Evolutionary conservation across 2,113 vertebrate genomes (phyloP), one percentile per base, ranked within the genome.

Genomic region (Anoura caudifer): DNA sequence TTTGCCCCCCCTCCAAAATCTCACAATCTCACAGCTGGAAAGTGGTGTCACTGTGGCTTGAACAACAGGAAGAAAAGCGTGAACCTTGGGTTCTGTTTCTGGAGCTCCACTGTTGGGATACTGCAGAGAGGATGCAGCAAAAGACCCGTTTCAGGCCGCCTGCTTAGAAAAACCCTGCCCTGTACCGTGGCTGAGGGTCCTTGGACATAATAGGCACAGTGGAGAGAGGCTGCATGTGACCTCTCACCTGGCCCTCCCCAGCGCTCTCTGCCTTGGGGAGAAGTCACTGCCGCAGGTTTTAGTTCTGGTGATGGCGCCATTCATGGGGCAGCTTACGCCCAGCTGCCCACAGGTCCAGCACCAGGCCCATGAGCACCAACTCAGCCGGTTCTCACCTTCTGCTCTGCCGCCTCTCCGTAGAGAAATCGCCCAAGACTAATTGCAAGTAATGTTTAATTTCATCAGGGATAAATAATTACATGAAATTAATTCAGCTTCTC

Each of bases 371-470:
- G 26, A 63, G 69, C n/a, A 5, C 94, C 87, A 59, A 22, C 79
- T 86, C 45, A 4, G 84, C 85, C 0, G 0, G 22, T 2, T 69
- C 76, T 91, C 52, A 87, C 90, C 94, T 0, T 56, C 50, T 52
- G 26, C 56, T 41, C 13, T 13, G 8, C 94, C 17, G 54, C 88
- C 72, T 97, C 96, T 73, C 16, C 0, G 22, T 19, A 80, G 70
- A 91, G 82, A 96, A 87, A 95, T 65, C 85, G 82, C 80, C 82
- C 95, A 93, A 95, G 97, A 92, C 77, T 96, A 87, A 97, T 87
- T 96, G 94, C 97, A 97, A 61, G 85, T 90, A 95, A 97, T 92
- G 96, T 67, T 95, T 95, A 88, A 86, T 92, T 86, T 96, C 91
- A 88, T 89, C 82, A 79, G 50, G 43, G 59, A 86, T 87, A 94